Percentiles rank a stretch among this genome's conserved stretches.
Conservation (phyloP, 2,113 vertebrate species). For the Semicossyphus pulcher region DNA sequence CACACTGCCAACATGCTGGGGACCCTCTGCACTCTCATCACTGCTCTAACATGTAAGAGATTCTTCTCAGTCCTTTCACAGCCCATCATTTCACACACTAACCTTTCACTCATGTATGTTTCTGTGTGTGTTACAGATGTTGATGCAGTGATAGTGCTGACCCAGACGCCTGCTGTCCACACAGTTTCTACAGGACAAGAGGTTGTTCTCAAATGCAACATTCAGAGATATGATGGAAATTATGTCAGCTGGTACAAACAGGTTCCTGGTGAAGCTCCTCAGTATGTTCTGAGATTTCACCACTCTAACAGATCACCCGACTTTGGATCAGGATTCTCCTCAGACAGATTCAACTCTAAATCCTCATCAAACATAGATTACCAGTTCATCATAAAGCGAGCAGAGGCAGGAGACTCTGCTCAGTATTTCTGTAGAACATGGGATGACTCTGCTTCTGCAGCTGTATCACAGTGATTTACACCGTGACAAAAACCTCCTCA, state of each 20-base stretch:
- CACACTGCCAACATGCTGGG: slow-evolving; percentile 70
- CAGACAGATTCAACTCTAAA: slow-evolving; percentile 60
- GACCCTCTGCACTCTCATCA: slow-evolving; percentile 64
- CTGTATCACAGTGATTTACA: slow-evolving; percentile 65
- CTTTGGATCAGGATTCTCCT: slow-evolving; percentile 66
- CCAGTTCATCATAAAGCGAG: slow-evolving; percentile 64
- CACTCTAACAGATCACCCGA: accelerated
- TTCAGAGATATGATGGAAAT: not conserved
- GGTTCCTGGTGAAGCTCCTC: slow-evolving; percentile 55
- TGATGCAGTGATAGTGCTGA: slow-evolving; percentile 47
- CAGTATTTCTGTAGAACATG: slow-evolving; percentile 65
- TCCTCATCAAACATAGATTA: slow-evolving; percentile 46
- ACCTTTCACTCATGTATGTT: slow-evolving; percentile 33
- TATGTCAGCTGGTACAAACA: slow-evolving; percentile 62
- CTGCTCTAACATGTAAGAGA: slow-evolving; percentile 65
- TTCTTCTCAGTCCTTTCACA: not conserved
- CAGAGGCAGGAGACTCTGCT: slow-evolving; percentile 69
- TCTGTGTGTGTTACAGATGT: slow-evolving; percentile 58
- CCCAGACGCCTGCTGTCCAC: slow-evolving; percentile 56
- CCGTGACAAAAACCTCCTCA: slow-evolving; percentile 67
- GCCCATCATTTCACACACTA: not conserved
- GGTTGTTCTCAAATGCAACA: not conserved
- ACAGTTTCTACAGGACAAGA: slow-evolving; percentile 22
- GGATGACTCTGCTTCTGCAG: accelerated
- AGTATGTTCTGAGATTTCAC: not conserved